phyloP scores from a whole-genome alignment of 2,888 invertebrate genomes.

The Sceliomorpha sp. region DNA sequence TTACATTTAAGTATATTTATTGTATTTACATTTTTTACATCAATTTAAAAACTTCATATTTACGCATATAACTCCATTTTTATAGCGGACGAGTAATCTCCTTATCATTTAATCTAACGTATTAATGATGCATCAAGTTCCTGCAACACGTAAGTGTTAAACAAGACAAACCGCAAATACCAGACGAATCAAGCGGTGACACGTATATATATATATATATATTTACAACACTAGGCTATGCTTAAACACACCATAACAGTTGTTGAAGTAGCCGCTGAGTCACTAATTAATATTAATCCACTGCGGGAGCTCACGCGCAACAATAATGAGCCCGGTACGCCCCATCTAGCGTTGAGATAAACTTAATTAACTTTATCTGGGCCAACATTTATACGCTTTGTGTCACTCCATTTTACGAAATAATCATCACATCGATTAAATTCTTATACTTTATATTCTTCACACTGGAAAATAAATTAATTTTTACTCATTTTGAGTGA shows the following conservation, averaged over 20 bases:
- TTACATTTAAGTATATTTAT: too few relatives aligned
- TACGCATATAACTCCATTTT: too few relatives aligned
- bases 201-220: too few relatives aligned
- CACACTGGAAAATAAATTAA: too few relatives aligned
- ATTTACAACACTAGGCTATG: conserved; percentile 31
- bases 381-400: conserved; percentile 16
- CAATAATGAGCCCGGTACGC: conserved; percentile 27
- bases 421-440: neutral
- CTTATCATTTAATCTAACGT: too few relatives aligned
- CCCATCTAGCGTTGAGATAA: conserved; percentile 20
- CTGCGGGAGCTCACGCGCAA: conserved; percentile 5
- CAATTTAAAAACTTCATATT: too few relatives aligned
- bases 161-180: conserved; percentile 46
- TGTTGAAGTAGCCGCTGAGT: conserved; percentile 31
- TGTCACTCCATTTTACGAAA: conserved; percentile 7
- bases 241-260: conserved; percentile 22
- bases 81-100: too few relatives aligned
- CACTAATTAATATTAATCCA: conserved; percentile 53
- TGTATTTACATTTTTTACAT: too few relatives aligned
- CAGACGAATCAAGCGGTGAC: conserved; percentile 32
- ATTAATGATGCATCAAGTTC: too few relatives aligned
- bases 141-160: conserved; percentile 31
- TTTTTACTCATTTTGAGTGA: too few relatives aligned
- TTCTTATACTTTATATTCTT: too few relatives aligned
- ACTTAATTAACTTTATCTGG: conserved; percentile 29